Base-by-base conservation (phyloP, 2,113 vertebrate species). In the Psilopsiagon aurifrons region DNA sequence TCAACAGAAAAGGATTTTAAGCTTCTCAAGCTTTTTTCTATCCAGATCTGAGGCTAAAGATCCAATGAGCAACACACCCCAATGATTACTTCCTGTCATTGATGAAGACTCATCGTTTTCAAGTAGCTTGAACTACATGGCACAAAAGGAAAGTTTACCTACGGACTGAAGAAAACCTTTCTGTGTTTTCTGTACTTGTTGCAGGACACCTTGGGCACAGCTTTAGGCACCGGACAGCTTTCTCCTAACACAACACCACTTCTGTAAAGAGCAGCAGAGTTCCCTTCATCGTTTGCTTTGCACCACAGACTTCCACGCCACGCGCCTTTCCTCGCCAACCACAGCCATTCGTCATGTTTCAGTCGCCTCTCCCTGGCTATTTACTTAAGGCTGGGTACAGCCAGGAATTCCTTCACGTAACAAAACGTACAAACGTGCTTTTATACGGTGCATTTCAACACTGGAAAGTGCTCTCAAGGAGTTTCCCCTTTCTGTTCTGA, bases 331-430 rank as follows among this genome's bases (percentile, higher is more conserved):
- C 68, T 60, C 20, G 1, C 47, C 88, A 79, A 27, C 27, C 62
- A 8, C 74, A 7, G 39, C 75, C 67, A 62, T 5, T 80, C 20
- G 9, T 92, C 92, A 71, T 0, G 73, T 83, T 77, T 33, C 88
- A 57, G 41, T 8, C 14, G 29, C 86, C 91, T 92, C 88, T 94
- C 92, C 88, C 68, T 46, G 55, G n/a, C 88, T 95, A 55, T 94
- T 94, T 95, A 81, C 92, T 75, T 2, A 94, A 64, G 91, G 91
- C 83, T 88, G 83, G 86, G 91, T 70, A 88, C 5, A 0, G 95
- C 64, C 89, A 88, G 69, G 80, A 92, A 93, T 94, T 83, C 86
- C 88, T 92, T 23, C 2, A 0, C 4, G 16, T 75, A 88, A 95
- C 92, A 71, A 59, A 81, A 62, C 11, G 88, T 88, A 93, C 91